A percentile compares a stretch with the other conserved stretches of the same genome.
Conservation (phyloP, 2,113 vertebrate genomes). For the Pedetes capensis region DNA sequence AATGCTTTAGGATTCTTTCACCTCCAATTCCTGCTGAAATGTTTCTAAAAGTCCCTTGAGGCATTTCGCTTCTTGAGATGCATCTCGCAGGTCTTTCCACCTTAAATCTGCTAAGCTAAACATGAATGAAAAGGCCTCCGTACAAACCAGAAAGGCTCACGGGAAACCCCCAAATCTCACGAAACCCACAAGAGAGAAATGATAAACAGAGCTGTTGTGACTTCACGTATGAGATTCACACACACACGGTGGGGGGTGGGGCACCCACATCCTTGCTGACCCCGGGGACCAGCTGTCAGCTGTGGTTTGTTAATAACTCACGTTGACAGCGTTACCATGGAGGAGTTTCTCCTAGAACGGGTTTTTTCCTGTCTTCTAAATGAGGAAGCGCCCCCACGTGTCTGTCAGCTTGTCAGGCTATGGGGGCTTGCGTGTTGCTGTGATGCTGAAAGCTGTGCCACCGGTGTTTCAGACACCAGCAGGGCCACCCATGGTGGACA, state of each 20-base stretch:
- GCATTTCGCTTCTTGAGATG: neutral
- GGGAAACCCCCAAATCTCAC: neutral
- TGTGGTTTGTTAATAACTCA: neutral
- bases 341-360: neutral
- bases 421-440: too few relatives aligned
- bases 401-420: too few relatives aligned
- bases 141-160: neutral
- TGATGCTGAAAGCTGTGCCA: too few relatives aligned
- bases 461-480: too few relatives aligned
- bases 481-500: too few relatives aligned
- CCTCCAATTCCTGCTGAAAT: neutral
- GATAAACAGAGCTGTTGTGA: neutral
- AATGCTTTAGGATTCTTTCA: neutral
- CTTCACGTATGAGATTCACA: neutral
- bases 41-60: neutral
- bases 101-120: neutral
- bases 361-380: neutral
- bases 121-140: neutral
- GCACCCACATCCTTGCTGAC: accelerated
- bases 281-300: too few relatives aligned
- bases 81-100: neutral
- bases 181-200: neutral
- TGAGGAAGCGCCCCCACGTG: too few relatives aligned
- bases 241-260: accelerated
- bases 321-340: neutral